These are phyloP conservation scores for Falcaria lacertinaria DNA, from an alignment of 2,888 invertebrate species.

Conservation along the genomic window DNA sequence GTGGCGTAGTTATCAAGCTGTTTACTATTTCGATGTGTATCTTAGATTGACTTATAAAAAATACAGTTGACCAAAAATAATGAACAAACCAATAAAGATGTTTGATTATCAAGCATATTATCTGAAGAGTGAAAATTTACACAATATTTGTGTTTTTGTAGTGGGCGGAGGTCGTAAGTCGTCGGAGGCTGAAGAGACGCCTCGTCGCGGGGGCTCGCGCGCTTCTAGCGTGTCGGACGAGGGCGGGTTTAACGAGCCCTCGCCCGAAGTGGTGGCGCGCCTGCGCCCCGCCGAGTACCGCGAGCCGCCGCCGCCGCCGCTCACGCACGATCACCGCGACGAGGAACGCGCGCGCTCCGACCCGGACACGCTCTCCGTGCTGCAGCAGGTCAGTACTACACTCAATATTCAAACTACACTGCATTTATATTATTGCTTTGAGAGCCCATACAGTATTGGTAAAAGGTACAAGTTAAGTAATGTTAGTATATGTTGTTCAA, in stretches of 20 bases:
- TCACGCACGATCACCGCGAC: constrained; percentile 56
- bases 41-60: too few relatives aligned
- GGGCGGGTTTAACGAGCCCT: constrained; percentile 86
- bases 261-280: constrained; percentile 84
- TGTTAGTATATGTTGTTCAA: too few relatives aligned
- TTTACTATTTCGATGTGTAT: too few relatives aligned
- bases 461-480: too few relatives aligned
- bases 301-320: constrained; percentile 49
- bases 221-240: constrained; percentile 84
- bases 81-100: too few relatives aligned
- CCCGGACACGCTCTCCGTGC: constrained; percentile 68
- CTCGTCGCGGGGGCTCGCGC: constrained; percentile 82
- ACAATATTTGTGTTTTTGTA: constrained; percentile 27
- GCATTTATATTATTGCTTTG: too few relatives aligned
- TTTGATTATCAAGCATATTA: too few relatives aligned
- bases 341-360: constrained; percentile 64
- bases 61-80: too few relatives aligned
- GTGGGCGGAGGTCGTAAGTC: constrained; percentile 73
- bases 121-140: too few relatives aligned
- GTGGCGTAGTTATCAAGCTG: too few relatives aligned
- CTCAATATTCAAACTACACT: neutral
- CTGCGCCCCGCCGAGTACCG: constrained; percentile 70
- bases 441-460: too few relatives aligned
- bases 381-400: constrained; percentile 56
- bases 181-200: constrained; percentile 77